Base-by-base conservation (phyloP, 2,888 invertebrate genomes). In the Bellardia pandia region DNA sequence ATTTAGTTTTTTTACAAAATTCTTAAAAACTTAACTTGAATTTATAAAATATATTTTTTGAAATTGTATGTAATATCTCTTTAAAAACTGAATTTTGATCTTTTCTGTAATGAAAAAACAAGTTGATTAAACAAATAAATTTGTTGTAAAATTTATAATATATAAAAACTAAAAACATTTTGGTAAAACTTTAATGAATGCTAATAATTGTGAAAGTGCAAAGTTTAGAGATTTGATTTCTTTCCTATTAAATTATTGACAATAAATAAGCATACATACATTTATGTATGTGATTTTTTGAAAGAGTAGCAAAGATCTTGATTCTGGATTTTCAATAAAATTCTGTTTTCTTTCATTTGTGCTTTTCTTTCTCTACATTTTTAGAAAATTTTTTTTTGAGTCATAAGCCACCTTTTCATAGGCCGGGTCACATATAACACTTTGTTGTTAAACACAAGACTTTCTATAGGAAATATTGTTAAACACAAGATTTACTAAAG, bases 91-190 rank as follows among this genome's bases (percentile, higher is more conserved):
- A 79, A 85, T 69, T 79, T 85, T 69, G 58, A 85, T 85, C 51
- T 79, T 60, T 68, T 3, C 58, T 51, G 33, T 80, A 69, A 62
- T 69, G 23, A 48, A 51, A 16, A 53, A 40, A 37, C 45, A 56
- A 45, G 45, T 78, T 13, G 42, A 71, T 14, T 62, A 56, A 75
- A 69, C 78, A 84, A 72, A 78, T 78, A 74, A 85, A 85, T 85
- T 78, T 85, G 84, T 78, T 83, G 76, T 83, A 77, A 77, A 83
- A 83, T 83, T 83, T 83, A 77, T 77, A 77, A 64, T 71, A 69
- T 51, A 58, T 56, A 79, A 51, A 45, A 14, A 4, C 13, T 23
- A 45, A 13, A 33, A 40, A 56, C 13, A 16, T 33, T 14, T 60
- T 62, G 11, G 13, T 37, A 45, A 66, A 71, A 79, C 23, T 69